These are phyloP conservation scores for Oithona nana DNA, from an alignment of 2,888 invertebrate species.

Conservation along the genomic window DNA sequence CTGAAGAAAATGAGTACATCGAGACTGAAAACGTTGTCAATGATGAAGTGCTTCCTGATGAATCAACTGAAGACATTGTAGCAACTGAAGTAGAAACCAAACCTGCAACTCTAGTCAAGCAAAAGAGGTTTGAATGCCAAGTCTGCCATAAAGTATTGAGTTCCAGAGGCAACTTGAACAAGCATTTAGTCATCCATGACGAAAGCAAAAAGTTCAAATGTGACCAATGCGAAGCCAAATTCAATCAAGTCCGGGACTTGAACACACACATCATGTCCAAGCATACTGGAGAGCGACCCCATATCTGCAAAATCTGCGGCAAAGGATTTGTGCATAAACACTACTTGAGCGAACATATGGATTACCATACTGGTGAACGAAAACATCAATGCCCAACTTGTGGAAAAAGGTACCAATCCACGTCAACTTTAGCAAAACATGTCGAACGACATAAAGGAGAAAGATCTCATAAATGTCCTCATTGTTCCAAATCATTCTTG, in stretches of 20 bases:
- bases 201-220: conserved; percentile 19
- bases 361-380: conserved; percentile 19
- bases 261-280: conserved; percentile 18
- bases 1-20: neutral
- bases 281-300: conserved; percentile 19
- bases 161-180: conserved; percentile 20
- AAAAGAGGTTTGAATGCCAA: conserved; percentile 8
- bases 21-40: neutral
- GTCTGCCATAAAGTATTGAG: conserved; percentile 20
- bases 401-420: conserved; percentile 19
- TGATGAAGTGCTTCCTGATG: neutral
- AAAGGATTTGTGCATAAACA: conserved; percentile 19
- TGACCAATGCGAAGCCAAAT: conserved; percentile 18
- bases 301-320: conserved; percentile 19
- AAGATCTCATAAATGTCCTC: conserved; percentile 18
- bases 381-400: conserved; percentile 19
- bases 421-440: conserved; percentile 18
- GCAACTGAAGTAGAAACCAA: neutral
- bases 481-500: conserved; percentile 19
- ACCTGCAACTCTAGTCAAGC: neutral
- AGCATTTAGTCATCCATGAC: conserved; percentile 20
- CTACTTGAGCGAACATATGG: conserved; percentile 20
- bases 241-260: conserved; percentile 20
- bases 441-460: conserved; percentile 19
- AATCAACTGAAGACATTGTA: neutral